A percentile compares a stretch with the other conserved stretches of the same genome.
Conservation (phyloP, 2,113 vertebrate species). For the Pandion haliaetus region DNA sequence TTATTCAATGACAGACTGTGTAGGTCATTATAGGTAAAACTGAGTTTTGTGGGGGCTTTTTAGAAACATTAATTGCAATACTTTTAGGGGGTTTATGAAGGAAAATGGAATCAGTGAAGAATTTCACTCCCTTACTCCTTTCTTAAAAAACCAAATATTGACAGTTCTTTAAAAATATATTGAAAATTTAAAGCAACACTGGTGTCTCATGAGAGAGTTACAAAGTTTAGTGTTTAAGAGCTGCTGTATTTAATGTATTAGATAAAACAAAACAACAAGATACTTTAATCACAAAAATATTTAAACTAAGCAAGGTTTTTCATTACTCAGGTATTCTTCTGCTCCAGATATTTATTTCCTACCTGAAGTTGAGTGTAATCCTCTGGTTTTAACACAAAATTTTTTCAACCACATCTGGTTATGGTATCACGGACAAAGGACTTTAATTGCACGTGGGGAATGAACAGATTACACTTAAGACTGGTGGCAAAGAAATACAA, state of each 20-base stretch:
- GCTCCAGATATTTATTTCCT: not conserved
- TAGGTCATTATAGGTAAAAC: not conserved
- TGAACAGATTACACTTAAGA: not conserved
- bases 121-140: not conserved
- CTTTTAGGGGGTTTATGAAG: not conserved
- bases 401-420: not conserved
- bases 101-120: not conserved
- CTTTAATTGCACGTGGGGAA: conserved; percentile 8
- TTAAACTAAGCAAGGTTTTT: conserved; percentile 8
- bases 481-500: not conserved
- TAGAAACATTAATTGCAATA: not conserved
- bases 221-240: not conserved
- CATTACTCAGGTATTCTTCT: not conserved
- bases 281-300: not conserved
- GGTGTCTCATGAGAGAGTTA: not conserved
- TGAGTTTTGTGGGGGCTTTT: not conserved
- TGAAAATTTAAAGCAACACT: not conserved
- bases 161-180: not conserved
- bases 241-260: not conserved
- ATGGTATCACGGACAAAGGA: not conserved
- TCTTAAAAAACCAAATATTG: not conserved
- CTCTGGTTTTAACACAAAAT: conserved; percentile 3
- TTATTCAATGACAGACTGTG: not conserved
- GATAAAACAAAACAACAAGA: not conserved
- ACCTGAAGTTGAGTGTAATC: conserved; percentile 2